phyloP scores from a whole-genome alignment of 2,113 vertebrate species.

The Dicaeum eximium region DNA sequence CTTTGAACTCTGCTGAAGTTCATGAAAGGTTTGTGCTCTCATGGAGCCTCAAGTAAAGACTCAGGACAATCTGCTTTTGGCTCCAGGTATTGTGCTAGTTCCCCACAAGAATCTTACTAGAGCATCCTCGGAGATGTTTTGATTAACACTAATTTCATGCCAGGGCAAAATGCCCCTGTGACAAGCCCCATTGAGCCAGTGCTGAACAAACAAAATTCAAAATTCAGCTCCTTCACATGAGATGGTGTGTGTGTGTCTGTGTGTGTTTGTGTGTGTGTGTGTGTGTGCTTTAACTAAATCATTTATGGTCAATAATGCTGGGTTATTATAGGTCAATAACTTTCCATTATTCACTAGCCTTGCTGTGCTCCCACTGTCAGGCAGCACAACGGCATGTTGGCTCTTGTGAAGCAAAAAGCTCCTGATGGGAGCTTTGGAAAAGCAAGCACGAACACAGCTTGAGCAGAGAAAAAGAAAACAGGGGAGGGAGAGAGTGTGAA shows the following conservation, averaged over 20 bases:
- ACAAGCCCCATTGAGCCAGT: neutral
- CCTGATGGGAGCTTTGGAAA: conserved; percentile 59
- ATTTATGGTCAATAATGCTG: conserved; percentile 72
- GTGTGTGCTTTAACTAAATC: conserved; percentile 56
- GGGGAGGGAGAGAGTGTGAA: neutral
- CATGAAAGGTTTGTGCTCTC: neutral
- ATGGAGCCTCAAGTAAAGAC: neutral
- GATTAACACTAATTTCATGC: neutral
- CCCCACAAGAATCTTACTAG: neutral
- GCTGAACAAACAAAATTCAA: conserved; percentile 11
- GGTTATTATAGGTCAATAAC: conserved; percentile 71
- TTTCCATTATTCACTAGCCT: conserved; percentile 69
- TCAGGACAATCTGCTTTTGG: neutral
- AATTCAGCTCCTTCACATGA: conserved; percentile 39
- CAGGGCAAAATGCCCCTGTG: neutral
- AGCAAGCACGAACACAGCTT: conserved; percentile 41
- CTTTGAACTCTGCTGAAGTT: neutral
- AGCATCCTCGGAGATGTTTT: neutral
- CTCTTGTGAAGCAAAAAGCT: conserved; percentile 56
- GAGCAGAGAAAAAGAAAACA: conserved; percentile 24
- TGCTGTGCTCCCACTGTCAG: conserved; percentile 52
- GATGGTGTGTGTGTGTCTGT: neutral
- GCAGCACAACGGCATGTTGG: conserved; percentile 18
- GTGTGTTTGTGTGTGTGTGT: neutral
- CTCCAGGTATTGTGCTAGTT: neutral